phyloP scores from a whole-genome alignment of 2,797 vertebrate species.

The Nothura maculosa region DNA sequence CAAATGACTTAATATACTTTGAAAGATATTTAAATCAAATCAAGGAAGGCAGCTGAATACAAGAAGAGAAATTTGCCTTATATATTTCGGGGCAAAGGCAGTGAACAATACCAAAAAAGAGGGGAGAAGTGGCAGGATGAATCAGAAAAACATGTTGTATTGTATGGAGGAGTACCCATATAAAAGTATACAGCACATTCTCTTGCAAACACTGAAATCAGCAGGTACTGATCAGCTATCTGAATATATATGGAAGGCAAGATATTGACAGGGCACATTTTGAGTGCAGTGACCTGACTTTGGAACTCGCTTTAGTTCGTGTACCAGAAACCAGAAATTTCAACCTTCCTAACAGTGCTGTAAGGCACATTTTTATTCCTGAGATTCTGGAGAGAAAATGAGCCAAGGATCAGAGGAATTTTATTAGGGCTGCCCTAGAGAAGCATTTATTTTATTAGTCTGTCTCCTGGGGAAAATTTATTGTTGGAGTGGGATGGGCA shows the following conservation, averaged over 20 bases:
- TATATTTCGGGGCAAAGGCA: not conserved
- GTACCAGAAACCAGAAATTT: not conserved
- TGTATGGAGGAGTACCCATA: not conserved
- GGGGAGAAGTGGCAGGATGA: too few relatives aligned
- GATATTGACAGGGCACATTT: not conserved
- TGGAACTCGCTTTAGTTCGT: not conserved
- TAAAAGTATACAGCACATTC: not conserved
- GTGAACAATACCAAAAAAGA: not conserved
- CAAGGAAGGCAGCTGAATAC: not conserved
- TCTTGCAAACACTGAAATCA: not conserved
- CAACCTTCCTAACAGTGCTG: not conserved
- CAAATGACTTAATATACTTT: not conserved
- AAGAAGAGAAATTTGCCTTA: not conserved
- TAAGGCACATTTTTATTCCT: not conserved
- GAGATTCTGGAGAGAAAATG: not conserved
- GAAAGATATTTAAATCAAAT: not conserved
- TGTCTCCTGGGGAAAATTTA: slow-evolving; percentile 1
- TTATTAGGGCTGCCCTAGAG: not conserved
- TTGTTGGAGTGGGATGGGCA: not conserved
- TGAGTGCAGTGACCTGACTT: fast-evolving
- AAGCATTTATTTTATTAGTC: slow-evolving; percentile 12
- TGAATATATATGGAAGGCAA: not conserved
- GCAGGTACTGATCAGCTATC: not conserved
- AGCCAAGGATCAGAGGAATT: not conserved
- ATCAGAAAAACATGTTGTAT: not conserved